phyloP scores from a whole-genome alignment of 1,140 invertebrate genomes.

The Aporrectodea caliginosa region DNA sequence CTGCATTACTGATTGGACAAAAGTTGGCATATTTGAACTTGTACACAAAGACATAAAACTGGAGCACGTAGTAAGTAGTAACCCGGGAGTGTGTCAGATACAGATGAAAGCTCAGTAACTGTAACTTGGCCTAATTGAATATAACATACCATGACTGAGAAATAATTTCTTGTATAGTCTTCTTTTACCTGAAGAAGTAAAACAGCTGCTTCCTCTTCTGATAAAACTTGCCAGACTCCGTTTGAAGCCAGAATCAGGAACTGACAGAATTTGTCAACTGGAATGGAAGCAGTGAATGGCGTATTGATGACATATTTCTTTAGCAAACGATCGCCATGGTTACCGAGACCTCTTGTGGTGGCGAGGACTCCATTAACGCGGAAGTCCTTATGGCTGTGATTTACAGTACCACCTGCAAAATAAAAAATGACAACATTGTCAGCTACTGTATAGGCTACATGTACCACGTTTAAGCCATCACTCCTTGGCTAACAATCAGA shows the following conservation, averaged over 20 bases:
- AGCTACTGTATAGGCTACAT: too few relatives aligned
- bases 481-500: too few relatives aligned
- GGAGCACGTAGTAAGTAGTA: too few relatives aligned
- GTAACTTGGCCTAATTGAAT: not conserved
- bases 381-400: conserved; percentile 43
- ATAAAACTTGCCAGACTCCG: conserved; percentile 53
- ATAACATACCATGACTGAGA: not conserved
- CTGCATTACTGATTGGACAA: too few relatives aligned
- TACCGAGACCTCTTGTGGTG: conserved; percentile 52
- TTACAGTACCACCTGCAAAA: conserved; percentile 46
- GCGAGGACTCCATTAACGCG: conserved; percentile 49
- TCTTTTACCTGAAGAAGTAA: conserved; percentile 45
- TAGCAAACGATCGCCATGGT: conserved; percentile 50
- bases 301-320: conserved; percentile 48
- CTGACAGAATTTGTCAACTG: conserved; percentile 50
- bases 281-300: conserved; percentile 42
- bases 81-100: not conserved
- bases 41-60: too few relatives aligned
- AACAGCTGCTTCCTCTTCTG: conserved; percentile 46
- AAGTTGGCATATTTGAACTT: too few relatives aligned
- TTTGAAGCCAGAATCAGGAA: conserved; percentile 49
- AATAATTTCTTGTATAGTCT: not conserved
- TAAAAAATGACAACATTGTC: too few relatives aligned
- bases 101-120: not conserved
- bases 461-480: too few relatives aligned